These are phyloP conservation scores for Maniola hyperantus DNA, from an alignment of 2,888 invertebrate genomes.

Conservation along the genomic window DNA sequence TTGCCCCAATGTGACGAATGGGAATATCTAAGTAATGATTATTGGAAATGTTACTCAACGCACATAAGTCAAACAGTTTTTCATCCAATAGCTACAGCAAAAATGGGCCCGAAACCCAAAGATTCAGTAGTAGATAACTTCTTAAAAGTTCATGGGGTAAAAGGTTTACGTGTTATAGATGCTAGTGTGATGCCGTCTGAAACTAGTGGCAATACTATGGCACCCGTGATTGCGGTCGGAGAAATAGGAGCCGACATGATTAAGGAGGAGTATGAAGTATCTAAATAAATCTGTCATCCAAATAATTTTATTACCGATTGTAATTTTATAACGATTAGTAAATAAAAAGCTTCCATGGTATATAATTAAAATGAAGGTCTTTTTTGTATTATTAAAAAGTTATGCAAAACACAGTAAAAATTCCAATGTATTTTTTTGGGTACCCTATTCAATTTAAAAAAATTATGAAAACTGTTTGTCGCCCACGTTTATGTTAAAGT, in stretches of 20 bases:
- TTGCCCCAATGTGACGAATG: conserved; percentile 52
- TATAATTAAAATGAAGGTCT: too few relatives aligned
- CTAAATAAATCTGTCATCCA: too few relatives aligned
- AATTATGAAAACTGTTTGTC: too few relatives aligned
- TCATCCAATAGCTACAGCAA: conserved; percentile 86
- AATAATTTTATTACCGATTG: too few relatives aligned
- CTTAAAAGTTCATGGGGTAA: conserved; percentile 84
- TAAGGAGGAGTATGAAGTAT: conserved; percentile 65
- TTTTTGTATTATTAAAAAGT: too few relatives aligned
- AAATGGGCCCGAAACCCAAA: conserved; percentile 76
- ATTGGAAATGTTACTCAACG: conserved; percentile 65
- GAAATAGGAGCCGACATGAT: conserved; percentile 89
- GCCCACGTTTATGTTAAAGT: too few relatives aligned
- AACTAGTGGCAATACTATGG: conserved; percentile 90
- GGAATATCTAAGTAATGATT: conserved; percentile 50
- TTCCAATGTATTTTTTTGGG: too few relatives aligned
- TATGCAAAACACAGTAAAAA: too few relatives aligned
- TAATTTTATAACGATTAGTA: too few relatives aligned
- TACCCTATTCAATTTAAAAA: too few relatives aligned
- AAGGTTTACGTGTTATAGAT: conserved; percentile 86
- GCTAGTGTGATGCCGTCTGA: conserved; percentile 91
- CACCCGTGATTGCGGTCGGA: conserved; percentile 90
- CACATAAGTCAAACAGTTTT: conserved; percentile 80
- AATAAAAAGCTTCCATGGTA: too few relatives aligned
- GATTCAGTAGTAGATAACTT: conserved; percentile 75